phyloP scores from a whole-genome alignment of 1,140 invertebrate species.

The Brachionus calyciflorus region DNA sequence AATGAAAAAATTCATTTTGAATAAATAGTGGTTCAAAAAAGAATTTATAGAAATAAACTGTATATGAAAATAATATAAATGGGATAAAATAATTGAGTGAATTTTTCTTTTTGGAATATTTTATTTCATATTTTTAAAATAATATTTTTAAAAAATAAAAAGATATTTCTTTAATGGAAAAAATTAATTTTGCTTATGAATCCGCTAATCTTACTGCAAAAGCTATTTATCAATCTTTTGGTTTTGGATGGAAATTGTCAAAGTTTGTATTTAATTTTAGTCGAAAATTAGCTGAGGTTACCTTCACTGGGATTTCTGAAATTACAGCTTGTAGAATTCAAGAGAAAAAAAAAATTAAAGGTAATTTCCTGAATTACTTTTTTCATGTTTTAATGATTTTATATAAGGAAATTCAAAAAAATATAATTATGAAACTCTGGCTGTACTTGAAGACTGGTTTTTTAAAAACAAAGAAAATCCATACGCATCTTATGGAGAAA shows the following conservation, averaged over 20 bases:
- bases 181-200: neutral
- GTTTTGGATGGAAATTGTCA: neutral
- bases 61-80: too few relatives aligned
- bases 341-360: neutral
- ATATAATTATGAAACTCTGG: constrained; percentile 5
- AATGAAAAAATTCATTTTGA: too few relatives aligned
- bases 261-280: constrained; percentile 13
- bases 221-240: constrained; percentile 8
- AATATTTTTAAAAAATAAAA: too few relatives aligned
- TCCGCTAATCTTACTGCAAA: neutral
- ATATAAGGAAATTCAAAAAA: constrained; percentile 6
- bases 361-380: neutral
- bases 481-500: neutral
- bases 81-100: too few relatives aligned
- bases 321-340: neutral
- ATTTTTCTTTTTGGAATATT: too few relatives aligned
- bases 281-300: constrained; percentile 1
- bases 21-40: too few relatives aligned
- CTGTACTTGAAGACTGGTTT: constrained; percentile 5
- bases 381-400: neutral
- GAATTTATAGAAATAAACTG: too few relatives aligned
- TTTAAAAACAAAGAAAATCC: neutral
- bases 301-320: constrained; percentile 1
- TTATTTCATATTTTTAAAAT: too few relatives aligned
- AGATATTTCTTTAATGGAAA: neutral